Percentiles rank a stretch among this genome's conserved stretches.
phyloP scores from a whole-genome alignment of 2,113 vertebrate species.

The Psilopogon haemacephalus region DNA sequence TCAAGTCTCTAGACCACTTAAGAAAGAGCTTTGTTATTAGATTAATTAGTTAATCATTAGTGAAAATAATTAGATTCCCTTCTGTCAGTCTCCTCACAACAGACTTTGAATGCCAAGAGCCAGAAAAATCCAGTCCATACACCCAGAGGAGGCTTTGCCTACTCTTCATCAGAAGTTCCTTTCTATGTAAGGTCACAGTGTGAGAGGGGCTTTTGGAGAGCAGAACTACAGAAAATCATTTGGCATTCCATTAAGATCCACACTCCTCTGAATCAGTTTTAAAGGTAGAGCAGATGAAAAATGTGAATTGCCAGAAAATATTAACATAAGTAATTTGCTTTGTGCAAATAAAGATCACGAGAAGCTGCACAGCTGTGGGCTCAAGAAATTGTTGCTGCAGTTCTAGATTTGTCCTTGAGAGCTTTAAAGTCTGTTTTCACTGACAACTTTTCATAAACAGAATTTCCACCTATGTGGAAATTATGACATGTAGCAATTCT shows the following conservation, averaged over 20 bases:
- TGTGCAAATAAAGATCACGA: neutral
- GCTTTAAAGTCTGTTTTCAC: neutral
- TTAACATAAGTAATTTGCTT: neutral
- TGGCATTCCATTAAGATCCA: neutral
- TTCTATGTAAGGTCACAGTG: neutral
- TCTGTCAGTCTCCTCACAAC: neutral
- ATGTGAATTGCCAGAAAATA: neutral
- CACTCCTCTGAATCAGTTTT: neutral
- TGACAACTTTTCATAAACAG: neutral
- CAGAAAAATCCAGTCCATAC: neutral
- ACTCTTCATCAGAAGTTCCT: neutral
- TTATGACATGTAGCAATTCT: neutral
- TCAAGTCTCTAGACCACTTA: neutral
- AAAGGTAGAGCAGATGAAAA: neutral
- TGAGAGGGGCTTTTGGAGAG: neutral
- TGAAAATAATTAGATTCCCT: neutral
- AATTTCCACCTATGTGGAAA: neutral
- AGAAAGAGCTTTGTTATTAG: neutral
- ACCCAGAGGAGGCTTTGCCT: neutral
- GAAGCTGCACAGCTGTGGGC: neutral
- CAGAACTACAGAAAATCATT: neutral
- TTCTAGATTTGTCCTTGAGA: neutral
- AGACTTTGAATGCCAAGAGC: neutral
- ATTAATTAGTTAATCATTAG: neutral
- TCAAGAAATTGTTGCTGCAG: neutral